Conservation (phyloP, 2,888 invertebrate species). For the Drosophila prostipennis region DNA sequence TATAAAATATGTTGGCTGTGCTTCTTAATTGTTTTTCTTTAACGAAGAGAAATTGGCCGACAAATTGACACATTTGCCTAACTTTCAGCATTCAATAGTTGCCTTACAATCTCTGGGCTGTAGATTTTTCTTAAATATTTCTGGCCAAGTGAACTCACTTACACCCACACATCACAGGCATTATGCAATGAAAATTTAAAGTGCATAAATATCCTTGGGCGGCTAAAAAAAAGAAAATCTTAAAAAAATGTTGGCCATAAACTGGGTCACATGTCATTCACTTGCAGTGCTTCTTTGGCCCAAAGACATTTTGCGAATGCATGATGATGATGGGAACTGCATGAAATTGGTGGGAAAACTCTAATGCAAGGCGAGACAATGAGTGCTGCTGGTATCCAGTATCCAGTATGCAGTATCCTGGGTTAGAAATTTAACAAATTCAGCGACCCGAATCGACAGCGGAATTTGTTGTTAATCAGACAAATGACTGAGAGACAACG, state of each 20-base stretch:
- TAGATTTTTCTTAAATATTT: neutral
- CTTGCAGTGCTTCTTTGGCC: neutral
- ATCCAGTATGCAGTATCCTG: neutral
- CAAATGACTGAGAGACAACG: conserved; percentile 50
- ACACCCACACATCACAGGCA: conserved; percentile 3
- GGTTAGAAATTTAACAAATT: conserved; percentile 18
- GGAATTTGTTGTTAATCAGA: conserved; percentile 47
- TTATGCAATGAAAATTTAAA: conserved; percentile 13
- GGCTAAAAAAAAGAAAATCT: conserved; percentile 2
- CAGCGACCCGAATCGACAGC: conserved; percentile 52
- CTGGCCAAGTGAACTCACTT: neutral
- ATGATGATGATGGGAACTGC: neutral
- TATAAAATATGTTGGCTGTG: too few species aligned
- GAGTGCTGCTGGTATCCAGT: neutral
- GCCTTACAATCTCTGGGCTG: neutral
- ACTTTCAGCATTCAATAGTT: too few species aligned
- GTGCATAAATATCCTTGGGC: conserved; percentile 10
- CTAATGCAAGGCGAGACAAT: conserved; percentile 2
- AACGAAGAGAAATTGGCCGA: too few species aligned
- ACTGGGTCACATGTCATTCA: conserved; percentile 40
- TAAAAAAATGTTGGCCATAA: conserved; percentile 13
- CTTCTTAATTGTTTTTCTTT: too few species aligned
- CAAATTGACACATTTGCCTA: too few species aligned
- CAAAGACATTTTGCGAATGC: conserved; percentile 8
- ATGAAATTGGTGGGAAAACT: neutral